A percentile compares a stretch with the other conserved stretches of the same genome.
Conservation (phyloP, 2,888 invertebrate species). For the Cremastinae sp. region DNA sequence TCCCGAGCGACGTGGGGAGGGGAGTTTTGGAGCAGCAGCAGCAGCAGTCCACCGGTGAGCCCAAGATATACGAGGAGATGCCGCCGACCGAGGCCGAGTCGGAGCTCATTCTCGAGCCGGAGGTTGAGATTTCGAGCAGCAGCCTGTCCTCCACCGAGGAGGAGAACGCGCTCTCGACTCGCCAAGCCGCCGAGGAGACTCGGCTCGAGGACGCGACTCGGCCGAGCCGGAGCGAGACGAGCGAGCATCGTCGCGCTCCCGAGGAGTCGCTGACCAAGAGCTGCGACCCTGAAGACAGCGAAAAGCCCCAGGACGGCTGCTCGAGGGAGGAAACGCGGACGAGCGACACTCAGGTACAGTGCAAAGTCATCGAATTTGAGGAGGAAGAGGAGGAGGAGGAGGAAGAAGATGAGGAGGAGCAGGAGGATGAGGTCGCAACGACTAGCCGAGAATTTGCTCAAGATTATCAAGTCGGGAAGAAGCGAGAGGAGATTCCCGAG, state of each 20-base stretch:
- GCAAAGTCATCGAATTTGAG: constrained; percentile 64
- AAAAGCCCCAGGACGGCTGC: constrained; percentile 71
- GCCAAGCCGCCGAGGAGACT: constrained; percentile 38
- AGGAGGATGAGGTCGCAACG: too few relatives aligned
- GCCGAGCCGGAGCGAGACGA: not conserved
- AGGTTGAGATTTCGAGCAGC: too few relatives aligned
- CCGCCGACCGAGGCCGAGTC: constrained; percentile 47
- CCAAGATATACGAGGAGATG: constrained; percentile 44
- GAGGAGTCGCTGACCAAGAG: constrained; percentile 31
- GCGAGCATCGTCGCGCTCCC: constrained; percentile 36
- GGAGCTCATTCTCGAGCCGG: too few relatives aligned
- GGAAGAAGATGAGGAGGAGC: too few relatives aligned
- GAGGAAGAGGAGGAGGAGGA: constrained; percentile 45
- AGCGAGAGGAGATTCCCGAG: constrained; percentile 35
- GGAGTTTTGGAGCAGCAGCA: constrained; percentile 63
- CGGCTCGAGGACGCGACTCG: constrained; percentile 50
- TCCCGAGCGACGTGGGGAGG: constrained; percentile 66
- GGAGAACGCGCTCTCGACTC: not conserved
- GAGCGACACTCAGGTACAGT: constrained; percentile 49
- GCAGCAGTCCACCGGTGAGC: constrained; percentile 65
- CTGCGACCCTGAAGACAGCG: constrained; percentile 61
- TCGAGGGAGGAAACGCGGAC: constrained; percentile 67
- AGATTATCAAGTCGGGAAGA: constrained; percentile 60
- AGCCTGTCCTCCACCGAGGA: too few relatives aligned
- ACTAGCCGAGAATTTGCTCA: constrained; percentile 50